Evolutionary conservation across 2,113 vertebrate species (phyloP).

Genomic region (Opisthocomus hoazin): DNA sequence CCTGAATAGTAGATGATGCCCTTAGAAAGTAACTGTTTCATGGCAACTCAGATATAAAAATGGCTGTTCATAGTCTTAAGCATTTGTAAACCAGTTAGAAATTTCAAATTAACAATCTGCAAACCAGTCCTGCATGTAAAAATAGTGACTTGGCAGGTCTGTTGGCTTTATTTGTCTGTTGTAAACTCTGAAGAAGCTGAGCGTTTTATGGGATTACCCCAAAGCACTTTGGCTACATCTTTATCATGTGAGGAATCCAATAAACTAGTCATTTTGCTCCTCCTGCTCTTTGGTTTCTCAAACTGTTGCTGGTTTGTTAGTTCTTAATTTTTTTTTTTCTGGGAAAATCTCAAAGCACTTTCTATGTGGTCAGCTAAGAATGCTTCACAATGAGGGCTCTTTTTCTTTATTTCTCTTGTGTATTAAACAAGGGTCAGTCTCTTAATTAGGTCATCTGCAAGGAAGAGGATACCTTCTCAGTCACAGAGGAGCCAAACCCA

Average conservation of each 20-base stretch:
- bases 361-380: not conserved
- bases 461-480: not conserved
- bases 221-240: not conserved
- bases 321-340: not conserved
- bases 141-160: not conserved
- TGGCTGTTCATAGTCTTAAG: not conserved
- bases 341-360: not conserved
- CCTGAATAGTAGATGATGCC: not conserved
- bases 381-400: not conserved
- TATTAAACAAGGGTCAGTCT: not conserved
- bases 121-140: not conserved
- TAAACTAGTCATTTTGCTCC: not conserved
- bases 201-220: not conserved
- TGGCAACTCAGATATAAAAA: not conserved
- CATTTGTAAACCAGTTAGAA: not conserved
- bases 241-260: not conserved
- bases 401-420: not conserved
- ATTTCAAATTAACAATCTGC: not conserved
- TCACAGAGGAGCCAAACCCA: not conserved
- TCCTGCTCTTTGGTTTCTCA: not conserved
- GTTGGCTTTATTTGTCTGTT: not conserved
- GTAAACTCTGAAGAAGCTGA: not conserved
- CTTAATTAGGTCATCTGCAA: not conserved
- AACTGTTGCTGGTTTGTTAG: not conserved
- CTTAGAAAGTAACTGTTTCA: not conserved